Base-by-base conservation (phyloP, 2,113 vertebrate species). In the Corydoras sp. region DNA sequence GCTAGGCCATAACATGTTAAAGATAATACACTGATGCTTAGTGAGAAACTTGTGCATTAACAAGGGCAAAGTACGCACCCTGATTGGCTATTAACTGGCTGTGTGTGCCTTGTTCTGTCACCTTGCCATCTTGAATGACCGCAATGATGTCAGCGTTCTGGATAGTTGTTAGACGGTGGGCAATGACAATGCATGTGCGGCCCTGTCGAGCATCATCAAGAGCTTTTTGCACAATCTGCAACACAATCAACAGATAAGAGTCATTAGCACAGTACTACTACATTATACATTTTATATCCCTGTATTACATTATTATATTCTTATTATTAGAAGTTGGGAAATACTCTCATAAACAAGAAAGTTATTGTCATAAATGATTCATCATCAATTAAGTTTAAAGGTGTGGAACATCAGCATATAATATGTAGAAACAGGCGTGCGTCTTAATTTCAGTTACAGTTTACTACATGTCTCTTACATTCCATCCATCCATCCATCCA, bases 121-220 rank as follows among this genome's bases (percentile, higher is more conserved):
- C 70, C 48, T 48, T 80, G 62, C 92, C 91, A 0, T 89, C 87
- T 68, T 92, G 79, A 63, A 91, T 64, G 56, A 89, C 89, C 0
- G 79, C 87, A 3, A 92, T 93, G 24, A 81, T 76, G 83, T 93
- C 89, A 0, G 92, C 92, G 0, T 89, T 92, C 76, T 93, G 90
- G 78, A 91, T 85, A 61, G 92, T 90, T 77, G 89, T 86, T 66
- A 93, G 82, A 53, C 90, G 89, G 54, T 93, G 92, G 29, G 92
- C 89, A 0, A 92, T 92, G 75, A 92, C 73, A 0, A 92, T 88
- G 81, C 92, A 92, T 0, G 91, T 94, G 2, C 88, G 88, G 2
- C 89, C 92, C 69, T 84, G 73, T 32, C 88, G 81, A 62, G 89
- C 90, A 75, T 86, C 88, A 75, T 93, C 92, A 68, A 92, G 85